Evolutionary conservation across 1,140 invertebrate genomes (phyloP), one percentile per base, ranked within the genome.

Genomic region (Diorhabda carinulata): DNA sequence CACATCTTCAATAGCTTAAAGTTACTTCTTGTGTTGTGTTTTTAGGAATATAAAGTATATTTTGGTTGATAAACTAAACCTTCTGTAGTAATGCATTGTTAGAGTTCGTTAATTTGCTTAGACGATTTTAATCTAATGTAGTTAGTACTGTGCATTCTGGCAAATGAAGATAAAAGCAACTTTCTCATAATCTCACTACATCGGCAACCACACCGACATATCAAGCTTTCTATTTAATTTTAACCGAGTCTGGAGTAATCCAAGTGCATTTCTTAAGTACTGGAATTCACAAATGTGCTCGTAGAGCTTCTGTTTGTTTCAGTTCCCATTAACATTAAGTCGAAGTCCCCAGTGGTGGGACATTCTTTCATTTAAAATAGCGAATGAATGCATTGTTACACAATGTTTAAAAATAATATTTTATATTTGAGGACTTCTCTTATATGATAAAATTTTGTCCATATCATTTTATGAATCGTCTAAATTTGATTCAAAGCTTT

Each of bases 181-280:
- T 52, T 52, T 6, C 3, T 52, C 47, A 52, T 52, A 52, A 52
- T 52, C 47, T n/a, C 47, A n/a, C n/a, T n/a, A n/a, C n/a, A 52
- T 52, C 47, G 47, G 47, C 47, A 8, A n/a, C 47, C 47, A 52
- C 6, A 52, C 47, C 47, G 47, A 52, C 47, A n/a, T 52, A 52
- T n/a, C 47, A 52, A 52, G 6, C 47, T 52, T 52, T 52, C n/a
- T 52, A 52, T 52, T 52, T 52, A 52, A 52, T 52, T 52, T 52
- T n/a, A 52, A 52, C 47, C n/a, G 6, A 52, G n/a, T n/a, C n/a
- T 6, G 47, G n/a, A 52, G 47, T 52, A 52, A 52, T 52, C 47
- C 47, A 52, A 52, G 47, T 52, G 47, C 47, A 52, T n/a, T 52
- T n/a, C 47, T 52, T 52, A 52, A 52, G 47, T n/a, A 52, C 47